A percentile compares a stretch with the other conserved stretches of the same genome.
phyloP scores from a whole-genome alignment of 1,140 invertebrate genomes.

The Nasonia longicornis region DNA sequence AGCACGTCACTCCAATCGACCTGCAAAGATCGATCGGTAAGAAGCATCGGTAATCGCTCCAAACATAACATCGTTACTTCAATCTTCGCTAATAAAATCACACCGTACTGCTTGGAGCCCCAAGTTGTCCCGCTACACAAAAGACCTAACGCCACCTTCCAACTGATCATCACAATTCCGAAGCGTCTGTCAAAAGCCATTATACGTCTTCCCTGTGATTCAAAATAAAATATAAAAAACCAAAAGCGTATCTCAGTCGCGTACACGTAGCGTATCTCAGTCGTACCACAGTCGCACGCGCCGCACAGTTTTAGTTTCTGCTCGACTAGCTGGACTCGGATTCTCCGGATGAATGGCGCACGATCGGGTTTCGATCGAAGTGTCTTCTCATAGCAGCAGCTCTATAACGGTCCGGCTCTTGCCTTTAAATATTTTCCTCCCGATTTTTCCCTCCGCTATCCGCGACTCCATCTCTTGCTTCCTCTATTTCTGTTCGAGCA shows the following conservation, averaged over 20 bases:
- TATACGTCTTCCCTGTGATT: neutral
- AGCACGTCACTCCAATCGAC: no score
- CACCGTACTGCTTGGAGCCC: no score
- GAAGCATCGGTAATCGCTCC: no score
- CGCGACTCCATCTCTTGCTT: neutral
- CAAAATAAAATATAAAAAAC: neutral
- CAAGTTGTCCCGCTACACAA: no score
- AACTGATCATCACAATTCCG: neutral
- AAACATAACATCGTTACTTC: no score
- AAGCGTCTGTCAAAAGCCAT: neutral
- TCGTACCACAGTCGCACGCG: neutral
- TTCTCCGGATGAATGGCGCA: conserved; percentile 23
- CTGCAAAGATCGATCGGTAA: no score
- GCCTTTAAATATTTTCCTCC: neutral
- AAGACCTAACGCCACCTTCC: no score
- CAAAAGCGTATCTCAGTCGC: neutral
- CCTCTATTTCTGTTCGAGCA: neutral
- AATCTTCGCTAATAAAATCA: no score
- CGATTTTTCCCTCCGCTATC: neutral
- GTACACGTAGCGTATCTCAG: neutral
- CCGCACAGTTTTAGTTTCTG: conserved; percentile 13
- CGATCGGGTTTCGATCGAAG: conserved; percentile 17
- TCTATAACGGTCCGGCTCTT: conserved; percentile 6
- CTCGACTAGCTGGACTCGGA: neutral
- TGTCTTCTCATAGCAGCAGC: neutral